These are phyloP conservation scores for Muscicapa comitata DNA, from an alignment of 2,797 vertebrate species.

Conservation along the genomic window DNA sequence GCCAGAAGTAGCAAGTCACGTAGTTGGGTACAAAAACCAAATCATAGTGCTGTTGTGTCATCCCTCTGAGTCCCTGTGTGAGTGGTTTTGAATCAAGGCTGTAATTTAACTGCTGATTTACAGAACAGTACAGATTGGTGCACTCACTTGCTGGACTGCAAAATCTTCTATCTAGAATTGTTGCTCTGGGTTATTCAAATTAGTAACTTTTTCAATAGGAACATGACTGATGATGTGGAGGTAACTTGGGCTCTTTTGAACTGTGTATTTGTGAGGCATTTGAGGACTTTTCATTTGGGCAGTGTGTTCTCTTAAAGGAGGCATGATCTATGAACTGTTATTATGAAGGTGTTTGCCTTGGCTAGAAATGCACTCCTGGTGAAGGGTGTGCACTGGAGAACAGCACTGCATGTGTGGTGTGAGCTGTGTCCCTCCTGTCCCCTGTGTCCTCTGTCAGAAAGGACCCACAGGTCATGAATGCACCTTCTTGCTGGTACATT, in stretches of 20 bases:
- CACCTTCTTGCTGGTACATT: neutral
- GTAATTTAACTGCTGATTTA: neutral
- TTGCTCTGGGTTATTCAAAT: neutral
- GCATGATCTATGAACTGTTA: neutral
- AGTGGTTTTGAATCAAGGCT: neutral
- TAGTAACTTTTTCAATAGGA: neutral
- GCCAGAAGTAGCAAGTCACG: neutral
- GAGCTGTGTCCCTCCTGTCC: neutral
- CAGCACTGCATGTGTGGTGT: neutral
- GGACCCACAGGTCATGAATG: neutral
- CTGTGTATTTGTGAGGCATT: neutral
- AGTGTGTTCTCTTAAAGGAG: neutral
- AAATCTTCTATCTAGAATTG: neutral
- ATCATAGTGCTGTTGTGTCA: neutral
- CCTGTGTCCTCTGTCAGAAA: neutral
- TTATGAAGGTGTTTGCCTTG: neutral
- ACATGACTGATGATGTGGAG: neutral
- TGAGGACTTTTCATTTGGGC: neutral
- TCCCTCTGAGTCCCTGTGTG: neutral
- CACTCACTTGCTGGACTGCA: neutral
- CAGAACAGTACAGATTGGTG: neutral
- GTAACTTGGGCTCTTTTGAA: neutral
- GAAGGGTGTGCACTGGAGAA: accelerated
- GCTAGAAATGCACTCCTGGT: neutral
- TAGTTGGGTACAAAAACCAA: neutral